phyloP scores from a whole-genome alignment of 2,113 vertebrate species.

The Oncorhynchus clarkii region DNA sequence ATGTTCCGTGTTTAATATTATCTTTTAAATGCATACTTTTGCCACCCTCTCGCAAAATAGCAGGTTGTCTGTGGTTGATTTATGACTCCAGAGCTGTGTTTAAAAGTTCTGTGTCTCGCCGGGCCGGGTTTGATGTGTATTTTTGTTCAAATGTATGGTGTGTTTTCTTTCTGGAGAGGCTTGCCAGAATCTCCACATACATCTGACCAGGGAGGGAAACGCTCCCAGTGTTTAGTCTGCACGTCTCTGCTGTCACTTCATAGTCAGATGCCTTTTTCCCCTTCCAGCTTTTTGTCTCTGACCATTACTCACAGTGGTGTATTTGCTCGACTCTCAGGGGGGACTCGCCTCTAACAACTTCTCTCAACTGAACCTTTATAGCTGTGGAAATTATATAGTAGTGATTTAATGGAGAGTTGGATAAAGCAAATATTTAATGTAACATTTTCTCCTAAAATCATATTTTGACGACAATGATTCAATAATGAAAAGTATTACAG shows the following conservation, averaged over 20 bases:
- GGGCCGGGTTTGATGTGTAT: slow-evolving; percentile 18
- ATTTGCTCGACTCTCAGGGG: background rate
- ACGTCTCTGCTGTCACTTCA: slow-evolving; percentile 35
- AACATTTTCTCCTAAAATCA: too few species aligned
- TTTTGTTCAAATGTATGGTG: slow-evolving; percentile 38
- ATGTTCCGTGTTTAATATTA: slow-evolving; percentile 48
- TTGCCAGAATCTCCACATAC: slow-evolving; percentile 43
- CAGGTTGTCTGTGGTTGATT: slow-evolving; percentile 31
- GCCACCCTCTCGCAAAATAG: slow-evolving; percentile 23
- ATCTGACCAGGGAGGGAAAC: slow-evolving; percentile 28
- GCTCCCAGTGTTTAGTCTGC: slow-evolving; percentile 52
- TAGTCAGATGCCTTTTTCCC: slow-evolving; percentile 23
- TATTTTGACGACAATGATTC: too few species aligned
- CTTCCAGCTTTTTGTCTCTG: background rate
- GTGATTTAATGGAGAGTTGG: background rate
- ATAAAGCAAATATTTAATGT: background rate
- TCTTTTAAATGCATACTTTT: slow-evolving; percentile 8
- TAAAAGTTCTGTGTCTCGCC: slow-evolving; percentile 31
- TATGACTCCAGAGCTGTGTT: slow-evolving; percentile 30
- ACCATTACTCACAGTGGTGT: background rate
- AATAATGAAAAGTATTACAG: background rate
- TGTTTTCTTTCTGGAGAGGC: slow-evolving; percentile 44
- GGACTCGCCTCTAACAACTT: background rate
- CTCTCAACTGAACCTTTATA: slow-evolving; percentile 4
- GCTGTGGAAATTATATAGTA: background rate